phyloP scores from a whole-genome alignment of 2,888 invertebrate species.

The Dyspetes luteomarginatus region DNA sequence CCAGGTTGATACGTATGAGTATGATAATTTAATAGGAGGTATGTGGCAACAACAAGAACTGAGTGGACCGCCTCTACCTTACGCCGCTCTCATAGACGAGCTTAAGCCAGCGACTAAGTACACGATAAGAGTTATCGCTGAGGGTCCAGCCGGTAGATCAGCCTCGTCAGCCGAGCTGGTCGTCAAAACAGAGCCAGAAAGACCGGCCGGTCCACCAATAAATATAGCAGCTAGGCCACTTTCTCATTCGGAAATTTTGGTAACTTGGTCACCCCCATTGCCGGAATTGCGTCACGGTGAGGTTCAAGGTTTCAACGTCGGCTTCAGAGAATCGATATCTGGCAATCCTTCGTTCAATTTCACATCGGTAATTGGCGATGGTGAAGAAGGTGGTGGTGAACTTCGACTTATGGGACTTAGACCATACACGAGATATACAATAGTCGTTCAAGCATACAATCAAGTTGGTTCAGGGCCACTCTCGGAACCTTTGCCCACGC shows the following conservation, averaged over 20 bases:
- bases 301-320: constrained; percentile 91
- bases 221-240: constrained; percentile 88
- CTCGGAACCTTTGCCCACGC: constrained; percentile 88
- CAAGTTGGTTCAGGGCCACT: constrained; percentile 90
- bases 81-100: constrained; percentile 87
- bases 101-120: constrained; percentile 90
- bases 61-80: constrained; percentile 86
- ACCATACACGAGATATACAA: constrained; percentile 88
- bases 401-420: constrained; percentile 86
- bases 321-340: constrained; percentile 85
- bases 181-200: constrained; percentile 88
- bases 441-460: constrained; percentile 90
- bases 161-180: constrained; percentile 87
- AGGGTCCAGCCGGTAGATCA: constrained; percentile 90
- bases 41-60: constrained; percentile 89
- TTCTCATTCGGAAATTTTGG: constrained; percentile 89
- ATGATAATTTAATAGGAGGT: constrained; percentile 76
- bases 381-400: constrained; percentile 88
- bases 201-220: constrained; percentile 89
- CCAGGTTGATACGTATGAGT: not conserved
- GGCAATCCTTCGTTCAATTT: constrained; percentile 87
- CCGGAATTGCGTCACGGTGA: constrained; percentile 89
- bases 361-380: constrained; percentile 88
- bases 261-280: constrained; percentile 90
- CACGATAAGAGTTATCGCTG: constrained; percentile 89